Conservation (phyloP, 23 tunicate genomes). For the Halocynthia aurantium region DNA sequence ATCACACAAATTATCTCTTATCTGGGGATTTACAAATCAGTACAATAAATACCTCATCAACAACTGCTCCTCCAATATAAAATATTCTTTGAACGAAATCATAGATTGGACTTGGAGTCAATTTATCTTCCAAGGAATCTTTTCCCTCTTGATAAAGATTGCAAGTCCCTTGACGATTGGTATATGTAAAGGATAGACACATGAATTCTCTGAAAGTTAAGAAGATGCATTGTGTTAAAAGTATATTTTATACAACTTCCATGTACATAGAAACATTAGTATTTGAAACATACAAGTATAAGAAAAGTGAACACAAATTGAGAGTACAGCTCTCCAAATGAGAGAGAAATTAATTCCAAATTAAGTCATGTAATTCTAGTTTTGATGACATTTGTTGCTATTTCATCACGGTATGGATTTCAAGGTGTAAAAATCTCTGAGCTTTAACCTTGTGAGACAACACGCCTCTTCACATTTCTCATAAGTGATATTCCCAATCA, state of each 20-base stretch:
- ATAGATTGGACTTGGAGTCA: conserved; percentile 10
- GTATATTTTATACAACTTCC: neutral
- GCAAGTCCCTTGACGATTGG: conserved; percentile 35
- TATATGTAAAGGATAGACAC: conserved; percentile 65
- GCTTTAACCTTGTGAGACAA: conserved; percentile 54
- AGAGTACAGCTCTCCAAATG: too few species aligned
- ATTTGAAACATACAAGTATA: too few species aligned
- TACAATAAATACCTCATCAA: conserved; percentile 55
- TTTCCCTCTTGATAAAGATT: conserved; percentile 52
- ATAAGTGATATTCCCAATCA: conserved; percentile 12
- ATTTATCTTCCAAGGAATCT: conserved; percentile 13
- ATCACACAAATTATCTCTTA: neutral
- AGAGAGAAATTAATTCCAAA: too few species aligned
- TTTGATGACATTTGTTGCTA: too few species aligned
- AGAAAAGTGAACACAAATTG: too few species aligned
- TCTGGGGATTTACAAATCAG: neutral
- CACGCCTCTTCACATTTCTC: conserved; percentile 60
- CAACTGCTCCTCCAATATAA: conserved; percentile 83
- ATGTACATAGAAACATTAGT: too few species aligned
- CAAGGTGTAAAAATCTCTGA: too few species aligned
- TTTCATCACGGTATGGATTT: too few species aligned
- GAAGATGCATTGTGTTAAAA: neutral
- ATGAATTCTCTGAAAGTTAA: conserved; percentile 62
- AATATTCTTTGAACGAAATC: conserved; percentile 57
- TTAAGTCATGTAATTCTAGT: too few species aligned